These are phyloP conservation scores for Cladorhizidae sp. DNA, from an alignment of 37 sponge, comb jelly and placozoan species.

Conservation along the genomic window DNA sequence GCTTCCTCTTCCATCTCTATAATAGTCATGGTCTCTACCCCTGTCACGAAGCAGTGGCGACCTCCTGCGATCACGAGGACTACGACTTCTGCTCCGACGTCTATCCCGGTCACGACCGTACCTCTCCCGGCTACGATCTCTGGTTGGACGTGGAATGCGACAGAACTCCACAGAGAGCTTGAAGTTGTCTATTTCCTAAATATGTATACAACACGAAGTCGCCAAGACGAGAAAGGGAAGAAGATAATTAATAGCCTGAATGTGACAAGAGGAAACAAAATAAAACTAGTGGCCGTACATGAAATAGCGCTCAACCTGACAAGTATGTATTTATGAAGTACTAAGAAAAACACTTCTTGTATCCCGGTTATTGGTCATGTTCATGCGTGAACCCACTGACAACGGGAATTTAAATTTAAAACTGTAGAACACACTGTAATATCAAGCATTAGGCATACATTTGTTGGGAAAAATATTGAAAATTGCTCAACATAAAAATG, in stretches of 20 bases:
- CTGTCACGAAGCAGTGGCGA: slow-evolving; percentile 7
- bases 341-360: no score
- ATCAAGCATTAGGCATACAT: no score
- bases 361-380: no score
- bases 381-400: no score
- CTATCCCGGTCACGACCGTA: slow-evolving; percentile 20
- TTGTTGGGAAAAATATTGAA: not conserved
- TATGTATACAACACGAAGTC: not conserved
- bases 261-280: no score
- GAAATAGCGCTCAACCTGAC: no score
- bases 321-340: no score
- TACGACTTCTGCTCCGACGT: slow-evolving; percentile 28
- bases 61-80: slow-evolving; percentile 4
- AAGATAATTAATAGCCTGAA: no score
- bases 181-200: slow-evolving; percentile 37
- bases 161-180: slow-evolving; percentile 58
- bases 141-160: slow-evolving; percentile 23
- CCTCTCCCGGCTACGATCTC: slow-evolving; percentile 10
- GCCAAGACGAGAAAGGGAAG: not conserved
- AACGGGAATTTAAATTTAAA: no score
- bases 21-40: slow-evolving; percentile 17
- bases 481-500: no score
- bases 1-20: slow-evolving; percentile 3
- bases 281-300: no score
- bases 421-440: no score